These are phyloP conservation scores for Physeter macrocephalus DNA, from an alignment of 2,113 vertebrate species.

Conservation along the genomic window DNA sequence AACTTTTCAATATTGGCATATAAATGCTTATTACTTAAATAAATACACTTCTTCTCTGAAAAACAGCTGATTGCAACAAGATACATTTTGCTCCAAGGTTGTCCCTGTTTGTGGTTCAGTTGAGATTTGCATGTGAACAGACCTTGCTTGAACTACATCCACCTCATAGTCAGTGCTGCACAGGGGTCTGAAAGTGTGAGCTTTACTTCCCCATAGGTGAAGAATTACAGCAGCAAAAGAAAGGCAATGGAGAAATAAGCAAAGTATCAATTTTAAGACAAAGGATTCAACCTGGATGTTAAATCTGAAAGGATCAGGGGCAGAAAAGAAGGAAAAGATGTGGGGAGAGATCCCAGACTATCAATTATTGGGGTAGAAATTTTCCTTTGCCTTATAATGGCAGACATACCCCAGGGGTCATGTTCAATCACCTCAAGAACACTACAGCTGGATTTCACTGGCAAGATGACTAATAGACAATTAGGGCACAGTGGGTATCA, in stretches of 20 bases:
- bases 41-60: not conserved
- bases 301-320: not conserved
- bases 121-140: not conserved
- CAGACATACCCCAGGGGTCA: slow-evolving; percentile 13
- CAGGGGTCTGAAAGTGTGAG: not conserved
- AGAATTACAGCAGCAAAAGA: slow-evolving; percentile 8
- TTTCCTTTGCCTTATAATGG: slow-evolving; percentile 45
- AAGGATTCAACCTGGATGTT: not conserved
- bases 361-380: slow-evolving; percentile 42
- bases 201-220: slow-evolving; percentile 3
- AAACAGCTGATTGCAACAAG: not conserved
- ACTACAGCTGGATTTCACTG: slow-evolving; percentile 38
- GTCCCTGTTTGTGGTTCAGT: not conserved
- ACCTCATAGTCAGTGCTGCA: not conserved
- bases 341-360: slow-evolving; percentile 12
- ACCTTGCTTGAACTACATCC: not conserved
- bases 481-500: slow-evolving; percentile 22
- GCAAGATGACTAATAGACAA: slow-evolving; percentile 56
- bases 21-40: slow-evolving; percentile 1
- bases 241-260: not conserved
- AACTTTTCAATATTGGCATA: not conserved
- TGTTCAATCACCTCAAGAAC: slow-evolving; percentile 37
- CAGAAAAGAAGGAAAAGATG: slow-evolving; percentile 30
- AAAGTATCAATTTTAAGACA: slow-evolving; percentile 44
- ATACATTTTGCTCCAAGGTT: not conserved